A percentile compares a stretch with the other conserved stretches of the same genome.
Evolutionary conservation across 2,113 vertebrate genomes (phyloP).

Genomic region (Pluvianellus socialis): DNA sequence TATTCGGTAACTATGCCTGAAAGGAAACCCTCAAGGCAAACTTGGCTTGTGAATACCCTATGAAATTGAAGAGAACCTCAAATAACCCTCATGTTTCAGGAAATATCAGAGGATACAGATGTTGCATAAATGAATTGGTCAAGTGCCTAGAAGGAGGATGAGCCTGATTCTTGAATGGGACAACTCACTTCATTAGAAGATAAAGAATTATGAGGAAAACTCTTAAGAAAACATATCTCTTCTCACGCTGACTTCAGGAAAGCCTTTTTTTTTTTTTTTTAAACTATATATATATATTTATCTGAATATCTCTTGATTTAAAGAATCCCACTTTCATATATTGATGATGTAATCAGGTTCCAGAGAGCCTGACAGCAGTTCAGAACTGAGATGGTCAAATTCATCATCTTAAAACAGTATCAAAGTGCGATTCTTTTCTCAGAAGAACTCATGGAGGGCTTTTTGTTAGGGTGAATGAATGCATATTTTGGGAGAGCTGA

Average conservation of each 20-base stretch:
- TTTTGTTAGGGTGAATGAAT: neutral
- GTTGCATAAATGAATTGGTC: neutral
- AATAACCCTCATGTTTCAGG: slow-evolving; percentile 8
- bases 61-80: neutral
- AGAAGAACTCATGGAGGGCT: neutral
- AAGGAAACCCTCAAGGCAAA: slow-evolving; percentile 36
- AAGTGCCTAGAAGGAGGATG: neutral
- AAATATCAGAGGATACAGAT: slow-evolving; percentile 46
- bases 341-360: neutral
- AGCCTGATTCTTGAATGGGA: neutral
- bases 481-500: neutral
- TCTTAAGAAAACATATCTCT: neutral
- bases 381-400: neutral
- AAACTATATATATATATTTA: too few species aligned
- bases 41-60: neutral
- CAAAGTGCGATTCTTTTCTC: neutral
- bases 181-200: neutral
- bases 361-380: neutral
- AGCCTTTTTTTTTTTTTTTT: neutral
- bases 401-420: neutral
- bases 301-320: neutral
- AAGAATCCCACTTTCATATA: neutral
- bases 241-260: neutral
- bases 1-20: neutral
- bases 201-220: neutral